These are phyloP conservation scores for Apotomis betuletana DNA, from an alignment of 2,888 invertebrate species.

Conservation along the genomic window DNA sequence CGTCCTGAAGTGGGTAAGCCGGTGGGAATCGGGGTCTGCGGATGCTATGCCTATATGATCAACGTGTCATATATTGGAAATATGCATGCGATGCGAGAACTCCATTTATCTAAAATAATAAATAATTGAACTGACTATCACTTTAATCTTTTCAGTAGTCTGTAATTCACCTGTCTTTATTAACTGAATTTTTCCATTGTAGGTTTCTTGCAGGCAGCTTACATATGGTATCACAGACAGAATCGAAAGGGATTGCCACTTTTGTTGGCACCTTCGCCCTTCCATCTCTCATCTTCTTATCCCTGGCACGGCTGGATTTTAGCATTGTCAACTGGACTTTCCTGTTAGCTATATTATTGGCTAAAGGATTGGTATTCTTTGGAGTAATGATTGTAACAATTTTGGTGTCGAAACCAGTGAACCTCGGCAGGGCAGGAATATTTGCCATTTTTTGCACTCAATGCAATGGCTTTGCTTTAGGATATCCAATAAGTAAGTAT, in stretches of 20 bases:
- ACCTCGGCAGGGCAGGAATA: slow-evolving; percentile 93
- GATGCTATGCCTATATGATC: too few relatives aligned
- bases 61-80: too few relatives aligned
- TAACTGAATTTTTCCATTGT: slow-evolving; percentile 39
- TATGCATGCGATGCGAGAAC: too few relatives aligned
- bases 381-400: slow-evolving; percentile 90
- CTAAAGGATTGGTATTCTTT: slow-evolving; percentile 94
- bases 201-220: slow-evolving; percentile 94
- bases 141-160: too few relatives aligned
- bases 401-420: slow-evolving; percentile 90
- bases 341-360: slow-evolving; percentile 91
- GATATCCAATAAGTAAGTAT: slow-evolving; percentile 94
- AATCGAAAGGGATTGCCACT: slow-evolving; percentile 94
- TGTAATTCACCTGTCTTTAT: slow-evolving; percentile 12
- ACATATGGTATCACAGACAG: slow-evolving; percentile 90
- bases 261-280: slow-evolving; percentile 97
- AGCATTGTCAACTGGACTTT: slow-evolving; percentile 95
- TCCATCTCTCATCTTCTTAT: slow-evolving; percentile 95
- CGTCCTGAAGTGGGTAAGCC: too few relatives aligned
- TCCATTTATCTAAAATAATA: too few relatives aligned
- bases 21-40: too few relatives aligned
- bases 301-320: slow-evolving; percentile 93
- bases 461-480: slow-evolving; percentile 98
- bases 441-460: slow-evolving; percentile 98
- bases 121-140: too few relatives aligned